Evolutionary conservation across 35 echinoderm and acorn worm genomes (phyloP), one percentile per base, ranked within the genome.

Genomic region (Ophioderma brevispina): DNA sequence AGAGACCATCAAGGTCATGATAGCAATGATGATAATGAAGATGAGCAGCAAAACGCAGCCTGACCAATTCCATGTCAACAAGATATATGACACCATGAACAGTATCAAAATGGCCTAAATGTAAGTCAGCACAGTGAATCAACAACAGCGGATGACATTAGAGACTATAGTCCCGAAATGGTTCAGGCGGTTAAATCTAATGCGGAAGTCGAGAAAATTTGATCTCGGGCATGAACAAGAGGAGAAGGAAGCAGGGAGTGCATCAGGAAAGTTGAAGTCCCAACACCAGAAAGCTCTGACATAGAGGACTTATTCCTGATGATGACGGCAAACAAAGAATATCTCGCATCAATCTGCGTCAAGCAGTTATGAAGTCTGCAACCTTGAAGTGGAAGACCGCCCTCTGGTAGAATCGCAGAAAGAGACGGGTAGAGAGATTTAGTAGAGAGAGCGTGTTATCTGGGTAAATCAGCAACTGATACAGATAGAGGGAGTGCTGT

Each of bases 271-370:
- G n/a, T n/a, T 38, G 84, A 85, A 11, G 93, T 99, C 33, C 82
- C 97, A 0, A 99, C 97, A 8, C 97, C 97, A 14, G 88, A 95
- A 37, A 93, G 88, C 76, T 95, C 97, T 0, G 97, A 95, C 38
- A 40, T 95, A 38, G 97, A 99, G 30, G 93, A 99, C 43, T 83
- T 99, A n/a, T 95, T 99, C 76, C 90, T 34, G 94, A 95, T 46
- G 79, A 86, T 18, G 86, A 95, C 25, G 81, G 75, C 13, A 85
- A 78, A 15, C 82, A n/a, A n/a, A n/a, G n/a, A n/a, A n/a, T n/a
- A n/a, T n/a, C 90, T 0, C 70, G 82, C 33, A 82, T 91, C 2
- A 87, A 30, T 39, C 75, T 87, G 38, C 40, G 42, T 38, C 75
- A 77, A 78, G 39, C 38, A 38, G 52, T 55, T 31, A 1, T 15